phyloP scores from a whole-genome alignment of 2,888 invertebrate species.

The Meiosimyza platycephala region DNA sequence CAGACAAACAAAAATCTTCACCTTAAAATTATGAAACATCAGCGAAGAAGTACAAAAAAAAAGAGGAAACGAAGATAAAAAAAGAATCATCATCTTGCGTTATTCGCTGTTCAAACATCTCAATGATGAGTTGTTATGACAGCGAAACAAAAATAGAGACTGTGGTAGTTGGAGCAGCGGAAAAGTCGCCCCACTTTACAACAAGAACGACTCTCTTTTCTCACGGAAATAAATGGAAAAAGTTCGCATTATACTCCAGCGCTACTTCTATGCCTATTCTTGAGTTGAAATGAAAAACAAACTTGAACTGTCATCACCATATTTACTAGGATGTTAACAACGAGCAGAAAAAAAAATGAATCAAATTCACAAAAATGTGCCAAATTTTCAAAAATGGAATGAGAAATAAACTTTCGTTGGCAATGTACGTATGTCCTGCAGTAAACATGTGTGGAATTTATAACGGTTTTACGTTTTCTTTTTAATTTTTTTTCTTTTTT shows the following conservation, averaged over 20 bases:
- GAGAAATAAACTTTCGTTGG: too few species aligned
- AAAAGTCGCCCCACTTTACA: not conserved
- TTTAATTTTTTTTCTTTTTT: too few species aligned
- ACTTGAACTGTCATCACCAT: constrained; percentile 7
- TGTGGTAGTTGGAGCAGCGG: too few species aligned
- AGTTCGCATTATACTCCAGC: too few species aligned
- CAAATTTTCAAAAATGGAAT: not conserved
- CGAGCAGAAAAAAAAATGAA: not conserved
- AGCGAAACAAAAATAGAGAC: not conserved
- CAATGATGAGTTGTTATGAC: constrained; percentile 16
- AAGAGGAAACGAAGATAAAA: not conserved
- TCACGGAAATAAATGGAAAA: too few species aligned
- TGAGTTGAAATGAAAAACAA: not conserved
- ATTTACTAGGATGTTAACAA: constrained; percentile 13
- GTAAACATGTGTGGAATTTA: constrained; percentile 12
- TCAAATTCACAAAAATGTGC: constrained; percentile 22
- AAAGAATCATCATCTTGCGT: not conserved
- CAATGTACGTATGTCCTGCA: not conserved
- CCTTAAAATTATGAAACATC: not conserved
- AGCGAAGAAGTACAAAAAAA: too few species aligned
- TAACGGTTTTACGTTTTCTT: not conserved
- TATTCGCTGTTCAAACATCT: constrained; percentile 4
- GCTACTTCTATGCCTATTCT: too few species aligned
- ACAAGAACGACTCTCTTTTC: not conserved
- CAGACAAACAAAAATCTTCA: not conserved